phyloP scores from a whole-genome alignment of 2,888 invertebrate species.

The Desoria tigrina region DNA sequence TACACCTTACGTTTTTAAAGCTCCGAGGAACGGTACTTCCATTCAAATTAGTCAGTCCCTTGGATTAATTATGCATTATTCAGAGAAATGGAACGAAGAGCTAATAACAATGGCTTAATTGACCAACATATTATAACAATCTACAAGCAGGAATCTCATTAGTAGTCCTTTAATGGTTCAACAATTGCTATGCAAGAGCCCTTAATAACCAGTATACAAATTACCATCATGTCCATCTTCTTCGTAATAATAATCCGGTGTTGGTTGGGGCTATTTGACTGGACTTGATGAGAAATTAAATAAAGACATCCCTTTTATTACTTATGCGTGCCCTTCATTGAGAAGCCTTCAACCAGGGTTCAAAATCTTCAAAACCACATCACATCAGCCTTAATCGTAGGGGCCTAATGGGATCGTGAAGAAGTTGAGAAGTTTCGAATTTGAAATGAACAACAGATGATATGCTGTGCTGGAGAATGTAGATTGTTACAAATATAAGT shows the following conservation, averaged over 20 bases:
- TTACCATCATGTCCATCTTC: no score
- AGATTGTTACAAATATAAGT: background rate
- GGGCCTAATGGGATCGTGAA: slow-evolving; percentile 1
- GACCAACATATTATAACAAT: no score
- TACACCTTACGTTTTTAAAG: background rate
- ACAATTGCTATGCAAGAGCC: no score
- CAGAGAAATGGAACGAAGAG: background rate
- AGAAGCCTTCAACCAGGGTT: no score
- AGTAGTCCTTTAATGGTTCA: no score
- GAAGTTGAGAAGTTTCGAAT: no score
- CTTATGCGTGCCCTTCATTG: background rate
- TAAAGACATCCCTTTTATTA: slow-evolving; percentile 4
- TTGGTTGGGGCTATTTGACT: no score
- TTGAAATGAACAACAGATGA: slow-evolving; percentile 9
- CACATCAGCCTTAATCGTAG: background rate
- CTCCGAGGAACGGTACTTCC: background rate
- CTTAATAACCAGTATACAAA: no score
- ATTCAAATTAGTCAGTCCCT: background rate
- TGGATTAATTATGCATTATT: background rate
- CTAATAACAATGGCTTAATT: background rate
- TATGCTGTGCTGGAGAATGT: background rate
- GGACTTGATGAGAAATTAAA: background rate
- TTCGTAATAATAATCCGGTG: no score
- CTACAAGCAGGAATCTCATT: no score
- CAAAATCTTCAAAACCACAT: background rate